Evolutionary conservation across 2,797 vertebrate species (phyloP).

Genomic region (Kryptopterus vitreolus): DNA sequence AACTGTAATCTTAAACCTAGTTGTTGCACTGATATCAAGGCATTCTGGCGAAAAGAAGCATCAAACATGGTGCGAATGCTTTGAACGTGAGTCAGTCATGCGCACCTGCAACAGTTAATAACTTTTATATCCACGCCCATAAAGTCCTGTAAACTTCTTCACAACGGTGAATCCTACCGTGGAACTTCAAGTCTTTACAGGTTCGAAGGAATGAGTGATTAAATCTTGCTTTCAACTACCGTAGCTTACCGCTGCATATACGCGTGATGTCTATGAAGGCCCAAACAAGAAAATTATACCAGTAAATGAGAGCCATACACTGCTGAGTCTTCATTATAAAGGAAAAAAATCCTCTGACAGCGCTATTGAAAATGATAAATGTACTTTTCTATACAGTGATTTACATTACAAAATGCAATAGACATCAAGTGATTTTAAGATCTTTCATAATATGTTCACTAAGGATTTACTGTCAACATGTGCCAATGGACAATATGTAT

Average conservation of each 20-base stretch:
- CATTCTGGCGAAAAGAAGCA: not conserved
- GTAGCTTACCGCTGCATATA: slow-evolving; percentile 18
- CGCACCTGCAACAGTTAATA: slow-evolving; percentile 37
- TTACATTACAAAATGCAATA: no score
- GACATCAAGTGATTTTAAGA: no score
- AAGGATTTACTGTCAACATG: not conserved
- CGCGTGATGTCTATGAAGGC: not conserved
- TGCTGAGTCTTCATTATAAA: no score
- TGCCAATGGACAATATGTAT: slow-evolving; percentile 20
- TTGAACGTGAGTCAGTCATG: slow-evolving; percentile 32
- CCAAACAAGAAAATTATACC: not conserved
- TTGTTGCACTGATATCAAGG: not conserved
- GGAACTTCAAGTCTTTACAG: slow-evolving; percentile 50
- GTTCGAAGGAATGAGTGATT: slow-evolving; percentile 20
- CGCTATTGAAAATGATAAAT: no score
- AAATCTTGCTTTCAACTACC: slow-evolving; percentile 35
- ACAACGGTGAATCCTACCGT: slow-evolving; percentile 6
- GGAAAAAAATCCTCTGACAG: no score
- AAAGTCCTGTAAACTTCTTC: slow-evolving; percentile 16
- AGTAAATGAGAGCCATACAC: not conserved
- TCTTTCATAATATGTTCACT: not conserved
- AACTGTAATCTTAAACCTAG: not conserved
- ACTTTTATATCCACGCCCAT: slow-evolving; percentile 46
- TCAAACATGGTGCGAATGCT: slow-evolving; percentile 12
- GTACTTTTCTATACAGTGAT: no score